These are phyloP conservation scores for Parazoanthus darwini DNA, from an alignment of 92 coral and sea anemone species.

Conservation along the genomic window DNA sequence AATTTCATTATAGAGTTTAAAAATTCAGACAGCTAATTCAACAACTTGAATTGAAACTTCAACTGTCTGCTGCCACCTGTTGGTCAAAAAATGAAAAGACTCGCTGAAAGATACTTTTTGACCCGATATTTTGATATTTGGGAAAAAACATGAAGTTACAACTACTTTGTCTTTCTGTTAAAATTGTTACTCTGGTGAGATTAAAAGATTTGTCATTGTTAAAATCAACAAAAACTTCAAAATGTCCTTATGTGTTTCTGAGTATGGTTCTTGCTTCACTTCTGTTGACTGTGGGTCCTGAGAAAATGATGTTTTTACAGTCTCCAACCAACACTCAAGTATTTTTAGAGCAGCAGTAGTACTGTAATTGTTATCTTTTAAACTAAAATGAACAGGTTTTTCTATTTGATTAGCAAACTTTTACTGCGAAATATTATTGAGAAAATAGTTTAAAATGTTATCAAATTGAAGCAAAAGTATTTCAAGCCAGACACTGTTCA, in stretches of 20 bases:
- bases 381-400: not conserved
- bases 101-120: conserved; percentile 10
- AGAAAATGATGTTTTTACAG: conserved; percentile 24
- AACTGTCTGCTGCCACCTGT: too few relatives aligned
- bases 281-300: conserved; percentile 28
- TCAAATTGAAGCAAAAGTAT: conserved; percentile 18
- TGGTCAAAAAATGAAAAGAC: conserved; percentile 9
- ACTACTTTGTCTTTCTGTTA: conserved; percentile 24
- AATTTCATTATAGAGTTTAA: conserved; percentile 18
- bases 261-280: conserved; percentile 26
- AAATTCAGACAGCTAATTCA: conserved; percentile 1
- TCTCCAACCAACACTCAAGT: conserved; percentile 20
- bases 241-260: conserved; percentile 23
- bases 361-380: conserved; percentile 9
- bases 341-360: conserved; percentile 23
- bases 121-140: not conserved
- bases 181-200: conserved; percentile 22
- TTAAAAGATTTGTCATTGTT: conserved; percentile 20
- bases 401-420: conserved; percentile 9
- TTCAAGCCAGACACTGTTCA: not conserved
- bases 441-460: conserved; percentile 1
- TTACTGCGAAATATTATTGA: conserved; percentile 10
- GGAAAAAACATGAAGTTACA: conserved; percentile 20
- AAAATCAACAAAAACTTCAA: conserved; percentile 23
- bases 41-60: not conserved